Evolutionary conservation across 2,888 invertebrate genomes (phyloP), one percentile per base, ranked within the genome.

Genomic region (Drosophila suboccidentalis): DNA sequence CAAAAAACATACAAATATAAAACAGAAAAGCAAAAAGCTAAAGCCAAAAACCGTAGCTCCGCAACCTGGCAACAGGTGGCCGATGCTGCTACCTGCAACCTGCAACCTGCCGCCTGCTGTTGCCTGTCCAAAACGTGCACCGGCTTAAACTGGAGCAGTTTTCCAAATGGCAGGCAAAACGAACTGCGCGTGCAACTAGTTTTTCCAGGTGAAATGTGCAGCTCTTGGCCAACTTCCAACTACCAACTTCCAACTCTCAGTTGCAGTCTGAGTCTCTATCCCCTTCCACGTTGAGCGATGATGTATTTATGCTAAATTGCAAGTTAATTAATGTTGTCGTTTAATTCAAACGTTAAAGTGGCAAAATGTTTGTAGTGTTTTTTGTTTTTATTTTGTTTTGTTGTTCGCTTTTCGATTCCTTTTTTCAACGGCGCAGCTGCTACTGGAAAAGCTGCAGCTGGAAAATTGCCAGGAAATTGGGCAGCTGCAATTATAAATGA

Each of bases 141-240:
- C 85, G 89, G 70, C 82, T 87, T 85, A 89, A 89, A 87, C 85
- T 89, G 85, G 89, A 85, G 87, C 89, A 89, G 89, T 85, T 85
- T 88, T 86, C 81, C 88, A 83, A 84, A 81, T 80, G 80, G 70
- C 82, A 78, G 80, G 49, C 69, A 26, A 46, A 36, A 26, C 36
- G 26, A 57, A 46, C 53, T 54, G 19, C 41, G 54, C 70, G 57
- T 59, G 58, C 47, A 63, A 80, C 86, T 61, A 79, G 82, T 85
- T 85, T 86, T 70, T 58, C 82, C 70, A 78, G 64, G 75, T 85
- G 66, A 87, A 82, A 84, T 68, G 78, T 60, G 26, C 55, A 67
- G 22, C 43, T 43, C 22, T 43, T 58, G 32, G 49, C 43, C 67
- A 59, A 57, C 39, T 44, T 43, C 13, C 51, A 60, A 60, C 39